Conservation (phyloP, 2,113 vertebrate species). For the Tamias sibiricus region DNA sequence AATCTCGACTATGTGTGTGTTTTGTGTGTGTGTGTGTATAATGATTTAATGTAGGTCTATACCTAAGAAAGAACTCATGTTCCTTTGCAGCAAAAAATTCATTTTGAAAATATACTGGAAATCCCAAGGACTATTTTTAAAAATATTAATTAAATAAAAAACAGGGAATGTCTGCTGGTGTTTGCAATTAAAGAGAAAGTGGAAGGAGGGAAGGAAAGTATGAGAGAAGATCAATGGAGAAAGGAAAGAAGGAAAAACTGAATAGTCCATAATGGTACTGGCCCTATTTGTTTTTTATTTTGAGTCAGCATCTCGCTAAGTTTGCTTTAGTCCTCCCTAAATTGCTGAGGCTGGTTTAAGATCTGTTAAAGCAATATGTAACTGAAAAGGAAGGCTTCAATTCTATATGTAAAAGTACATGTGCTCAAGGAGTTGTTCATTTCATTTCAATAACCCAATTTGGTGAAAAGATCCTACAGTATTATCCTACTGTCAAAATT, state of each 20-base stretch:
- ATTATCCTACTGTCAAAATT: not conserved
- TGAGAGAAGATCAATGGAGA: rapidly evolving
- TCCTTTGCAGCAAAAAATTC: not conserved
- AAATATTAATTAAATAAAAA: not conserved
- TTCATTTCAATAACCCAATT: not conserved
- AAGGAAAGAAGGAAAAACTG: not conserved
- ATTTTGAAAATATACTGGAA: not conserved
- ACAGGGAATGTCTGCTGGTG: not conserved
- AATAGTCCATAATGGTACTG: not conserved
- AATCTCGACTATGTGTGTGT: too few species aligned
- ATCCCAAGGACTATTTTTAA: not conserved
- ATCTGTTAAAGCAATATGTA: not conserved
- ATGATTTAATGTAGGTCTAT: not conserved
- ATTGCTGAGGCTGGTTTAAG: too few species aligned
- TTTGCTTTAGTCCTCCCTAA: too few species aligned
- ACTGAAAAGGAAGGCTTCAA: not conserved
- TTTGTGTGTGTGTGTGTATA: too few species aligned
- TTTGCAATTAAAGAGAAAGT: not conserved
- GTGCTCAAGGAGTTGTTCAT: not conserved
- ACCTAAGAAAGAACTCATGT: not conserved
- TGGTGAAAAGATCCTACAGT: not conserved
- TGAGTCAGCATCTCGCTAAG: too few species aligned
- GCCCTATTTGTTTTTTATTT: too few species aligned
- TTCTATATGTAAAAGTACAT: not conserved
- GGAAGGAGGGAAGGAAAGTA: not conserved